Conservation (phyloP, 2,888 invertebrate species). For the Campoplex capitator region DNA sequence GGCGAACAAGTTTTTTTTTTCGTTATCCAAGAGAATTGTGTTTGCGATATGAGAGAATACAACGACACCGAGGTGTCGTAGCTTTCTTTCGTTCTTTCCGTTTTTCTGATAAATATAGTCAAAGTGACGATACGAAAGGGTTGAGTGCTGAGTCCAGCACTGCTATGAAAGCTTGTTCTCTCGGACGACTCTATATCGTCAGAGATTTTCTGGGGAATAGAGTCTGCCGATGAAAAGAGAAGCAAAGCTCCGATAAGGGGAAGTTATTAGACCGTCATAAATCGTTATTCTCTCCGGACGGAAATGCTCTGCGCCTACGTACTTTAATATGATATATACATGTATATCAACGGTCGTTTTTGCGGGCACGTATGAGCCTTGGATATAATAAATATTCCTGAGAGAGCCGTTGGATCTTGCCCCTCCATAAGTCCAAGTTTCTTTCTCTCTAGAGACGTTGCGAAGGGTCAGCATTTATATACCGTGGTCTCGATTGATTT, state of each 20-base stretch:
- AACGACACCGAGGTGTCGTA: neutral
- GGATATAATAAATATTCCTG: slow-evolving; percentile 70
- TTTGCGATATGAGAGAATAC: slow-evolving; percentile 57
- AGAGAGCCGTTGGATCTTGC: slow-evolving; percentile 49
- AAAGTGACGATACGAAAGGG: slow-evolving; percentile 29
- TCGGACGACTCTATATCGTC: slow-evolving; percentile 33
- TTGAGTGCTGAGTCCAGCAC: slow-evolving; percentile 28
- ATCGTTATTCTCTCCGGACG: slow-evolving; percentile 70
- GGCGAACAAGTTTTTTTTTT: slow-evolving; percentile 43
- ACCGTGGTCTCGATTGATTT: slow-evolving; percentile 61
- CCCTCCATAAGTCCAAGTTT: slow-evolving; percentile 37
- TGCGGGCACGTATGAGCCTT: slow-evolving; percentile 33
- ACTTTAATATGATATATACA: slow-evolving; percentile 27
- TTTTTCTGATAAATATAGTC: slow-evolving; percentile 2
- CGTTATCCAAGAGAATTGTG: slow-evolving; percentile 25
- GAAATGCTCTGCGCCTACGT: slow-evolving; percentile 68
- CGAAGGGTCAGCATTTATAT: slow-evolving; percentile 58
- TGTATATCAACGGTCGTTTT: slow-evolving; percentile 22
- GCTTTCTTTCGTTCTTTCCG: neutral
- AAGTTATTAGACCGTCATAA: slow-evolving; percentile 73
- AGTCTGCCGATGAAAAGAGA: slow-evolving; percentile 61
- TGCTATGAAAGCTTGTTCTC: neutral
- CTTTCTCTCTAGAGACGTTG: neutral
- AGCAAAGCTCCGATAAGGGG: slow-evolving; percentile 68
- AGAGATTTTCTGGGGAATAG: slow-evolving; percentile 41